Conservation (phyloP, 1,140 invertebrate species). For the Drosophila miranda region DNA sequence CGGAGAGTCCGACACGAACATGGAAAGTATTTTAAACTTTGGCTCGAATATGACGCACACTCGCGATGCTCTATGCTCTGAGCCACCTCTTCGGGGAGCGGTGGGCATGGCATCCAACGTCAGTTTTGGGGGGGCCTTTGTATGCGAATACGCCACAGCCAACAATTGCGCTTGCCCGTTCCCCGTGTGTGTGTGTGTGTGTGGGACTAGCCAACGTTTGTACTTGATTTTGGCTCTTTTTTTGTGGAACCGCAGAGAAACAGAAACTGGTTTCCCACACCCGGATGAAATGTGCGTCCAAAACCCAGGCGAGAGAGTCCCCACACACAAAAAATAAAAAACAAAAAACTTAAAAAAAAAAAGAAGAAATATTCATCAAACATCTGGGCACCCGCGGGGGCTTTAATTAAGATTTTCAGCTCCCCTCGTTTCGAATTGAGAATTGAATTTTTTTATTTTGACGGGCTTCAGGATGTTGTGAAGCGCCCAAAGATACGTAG, state of each 20-base stretch:
- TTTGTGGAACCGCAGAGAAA: neutral
- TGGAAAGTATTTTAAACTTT: constrained; percentile 44
- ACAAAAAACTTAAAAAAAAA: constrained; percentile 13
- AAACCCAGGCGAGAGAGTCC: constrained; percentile 25
- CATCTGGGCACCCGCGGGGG: constrained; percentile 38
- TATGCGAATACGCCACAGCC: too few species aligned
- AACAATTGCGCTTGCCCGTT: neutral
- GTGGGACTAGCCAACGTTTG: constrained; percentile 15
- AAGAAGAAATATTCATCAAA: constrained; percentile 8
- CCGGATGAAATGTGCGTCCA: constrained; percentile 36
- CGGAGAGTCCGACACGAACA: constrained; percentile 17
- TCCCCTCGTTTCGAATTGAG: constrained; percentile 13
- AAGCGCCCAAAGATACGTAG: constrained; percentile 8
- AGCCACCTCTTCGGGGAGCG: too few species aligned
- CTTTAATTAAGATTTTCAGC: constrained; percentile 44
- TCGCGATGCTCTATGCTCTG: constrained; percentile 7
- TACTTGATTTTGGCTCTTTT: constrained; percentile 26
- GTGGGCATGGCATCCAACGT: too few species aligned
- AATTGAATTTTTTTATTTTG: constrained; percentile 37
- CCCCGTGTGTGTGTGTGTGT: neutral
- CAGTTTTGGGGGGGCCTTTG: constrained; percentile 1
- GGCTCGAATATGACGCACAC: constrained; percentile 30
- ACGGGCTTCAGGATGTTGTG: constrained; percentile 40
- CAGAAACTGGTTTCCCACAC: constrained; percentile 41
- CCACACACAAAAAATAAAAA: constrained; percentile 18